Evolutionary conservation across 2,113 vertebrate species (phyloP).

Genomic region (Sphaerodactylus townsendi): DNA sequence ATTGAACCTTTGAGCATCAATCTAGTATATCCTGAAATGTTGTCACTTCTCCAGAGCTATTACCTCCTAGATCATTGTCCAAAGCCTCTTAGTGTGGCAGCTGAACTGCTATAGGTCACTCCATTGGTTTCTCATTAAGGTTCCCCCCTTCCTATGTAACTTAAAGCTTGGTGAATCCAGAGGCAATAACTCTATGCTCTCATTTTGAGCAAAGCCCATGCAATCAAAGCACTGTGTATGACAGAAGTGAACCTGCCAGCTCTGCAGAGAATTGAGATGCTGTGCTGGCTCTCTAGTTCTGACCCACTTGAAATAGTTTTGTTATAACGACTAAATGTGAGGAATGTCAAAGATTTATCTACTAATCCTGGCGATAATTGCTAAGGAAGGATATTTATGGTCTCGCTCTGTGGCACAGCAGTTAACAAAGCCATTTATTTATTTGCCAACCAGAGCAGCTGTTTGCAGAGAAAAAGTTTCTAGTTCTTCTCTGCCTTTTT

Average conservation of each 20-base stretch:
- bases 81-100: constrained; percentile 15
- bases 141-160: background rate
- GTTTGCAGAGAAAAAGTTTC: background rate
- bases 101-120: constrained; percentile 3
- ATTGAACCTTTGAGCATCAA: background rate
- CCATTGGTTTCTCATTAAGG: constrained; percentile 2
- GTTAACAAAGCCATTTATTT: constrained; percentile 23
- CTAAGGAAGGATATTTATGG: background rate
- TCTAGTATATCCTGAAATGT: background rate
- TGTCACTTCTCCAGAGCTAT: background rate
- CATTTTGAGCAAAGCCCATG: constrained; percentile 28
- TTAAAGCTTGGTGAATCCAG: background rate
- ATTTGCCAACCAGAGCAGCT: constrained; percentile 26
- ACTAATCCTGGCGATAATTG: constrained; percentile 3
- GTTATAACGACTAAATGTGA: constrained; percentile 4
- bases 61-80: constrained; percentile 15
- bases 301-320: background rate
- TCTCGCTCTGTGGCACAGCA: background rate
- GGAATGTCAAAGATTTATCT: constrained; percentile 36
- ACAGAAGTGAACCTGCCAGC: background rate
- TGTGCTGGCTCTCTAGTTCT: constrained; percentile 23
- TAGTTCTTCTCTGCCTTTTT: background rate
- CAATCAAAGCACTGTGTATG: background rate
- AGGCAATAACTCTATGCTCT: constrained; percentile 1
- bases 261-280: background rate